Base-by-base conservation (phyloP, 2,113 vertebrate genomes). In the Otocyon megalotis region DNA sequence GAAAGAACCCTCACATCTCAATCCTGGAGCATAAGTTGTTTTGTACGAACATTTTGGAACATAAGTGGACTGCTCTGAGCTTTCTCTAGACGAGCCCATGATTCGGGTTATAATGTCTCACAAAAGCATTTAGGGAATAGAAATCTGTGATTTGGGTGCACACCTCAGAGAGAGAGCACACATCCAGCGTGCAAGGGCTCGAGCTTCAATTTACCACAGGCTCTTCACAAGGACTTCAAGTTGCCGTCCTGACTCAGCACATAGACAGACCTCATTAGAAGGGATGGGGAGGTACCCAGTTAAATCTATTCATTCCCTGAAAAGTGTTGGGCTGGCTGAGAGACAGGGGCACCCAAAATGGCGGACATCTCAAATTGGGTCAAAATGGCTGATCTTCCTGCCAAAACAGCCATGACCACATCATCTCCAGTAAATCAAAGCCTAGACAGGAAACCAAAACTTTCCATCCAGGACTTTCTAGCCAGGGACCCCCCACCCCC, bases 41-140 rank as follows among this genome's bases (percentile, higher is more conserved):
- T 32, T 48, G n/a, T 24, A 14, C 10, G 13, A 19, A n/a, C 2
- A 15, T 56, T 88, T 43, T 37, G 24, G 63, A 53, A 50, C 22
- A 1, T 71, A 32, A 53, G 20, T 26, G 53, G 37, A 17, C 5
- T 15, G 22, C 48, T 28, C 62, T 16, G 50, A 62, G 32, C 13
- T 28, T 22, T 72, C 9, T 12, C 11, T 0, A 26, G 12, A 3
- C 1, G 13, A 56, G 35, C 22, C 16, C 1, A 3, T 20, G 87
- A 35, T 54, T 53, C 22, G 3, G 14, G 1, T 37, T 56, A 35
- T 2, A 9, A 37, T 20, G 50, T 69, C 56, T 65, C 12, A 4
- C 26, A 58, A 76, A 60, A 37, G 10, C 9, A 3, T 43, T 12
- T 15, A 53, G 50, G 22, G 26, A 14, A 26, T 14, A 16, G 58